A percentile compares a stretch with the other conserved stretches of the same genome.
phyloP scores from a whole-genome alignment of 2,113 vertebrate species.

The Calidris pugnax region DNA sequence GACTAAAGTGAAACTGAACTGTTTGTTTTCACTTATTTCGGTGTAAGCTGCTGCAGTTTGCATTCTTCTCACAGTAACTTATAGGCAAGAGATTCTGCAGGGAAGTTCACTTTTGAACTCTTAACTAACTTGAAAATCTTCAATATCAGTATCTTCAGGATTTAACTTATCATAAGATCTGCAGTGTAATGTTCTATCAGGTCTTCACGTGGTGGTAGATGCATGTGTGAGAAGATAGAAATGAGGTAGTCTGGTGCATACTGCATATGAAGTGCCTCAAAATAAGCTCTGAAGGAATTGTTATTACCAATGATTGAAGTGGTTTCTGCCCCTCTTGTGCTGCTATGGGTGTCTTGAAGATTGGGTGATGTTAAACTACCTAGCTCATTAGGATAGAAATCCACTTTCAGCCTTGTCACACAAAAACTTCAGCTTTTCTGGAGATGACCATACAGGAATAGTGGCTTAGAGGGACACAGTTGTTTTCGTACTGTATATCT shows the following conservation, averaged over 20 bases:
- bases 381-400: not conserved
- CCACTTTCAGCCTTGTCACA: not conserved
- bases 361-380: constrained; percentile 10
- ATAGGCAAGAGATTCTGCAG: not conserved
- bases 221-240: constrained; percentile 7
- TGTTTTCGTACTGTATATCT: not conserved
- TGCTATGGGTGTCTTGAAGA: not conserved
- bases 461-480: not conserved
- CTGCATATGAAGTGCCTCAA: constrained; percentile 43
- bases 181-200: not conserved
- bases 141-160: not conserved
- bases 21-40: not conserved
- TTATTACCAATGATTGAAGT: not conserved
- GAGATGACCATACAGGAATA: not conserved
- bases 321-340: not conserved
- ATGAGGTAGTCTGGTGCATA: constrained; percentile 3
- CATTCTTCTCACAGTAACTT: not conserved
- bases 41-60: not conserved
- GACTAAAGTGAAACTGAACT: constrained; percentile 7
- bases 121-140: not conserved
- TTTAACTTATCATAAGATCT: not conserved
- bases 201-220: not conserved
- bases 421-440: not conserved
- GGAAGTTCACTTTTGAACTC: not conserved
- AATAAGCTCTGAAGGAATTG: not conserved